These are phyloP conservation scores for Crenichthys baileyi DNA, from an alignment of 2,797 vertebrate species.

Conservation along the genomic window DNA sequence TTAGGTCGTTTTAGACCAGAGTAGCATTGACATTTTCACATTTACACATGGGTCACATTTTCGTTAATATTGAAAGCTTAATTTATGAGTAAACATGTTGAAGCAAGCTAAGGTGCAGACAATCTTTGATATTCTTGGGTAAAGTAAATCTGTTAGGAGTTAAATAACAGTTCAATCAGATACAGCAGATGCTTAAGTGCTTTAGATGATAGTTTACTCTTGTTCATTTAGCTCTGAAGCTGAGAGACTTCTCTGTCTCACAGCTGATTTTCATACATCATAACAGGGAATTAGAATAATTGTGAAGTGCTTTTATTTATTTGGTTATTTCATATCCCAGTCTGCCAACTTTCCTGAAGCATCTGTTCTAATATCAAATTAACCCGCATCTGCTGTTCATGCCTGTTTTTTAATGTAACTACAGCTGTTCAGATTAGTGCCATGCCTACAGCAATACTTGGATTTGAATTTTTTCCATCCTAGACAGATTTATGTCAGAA, in stretches of 20 bases:
- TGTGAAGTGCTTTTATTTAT: slow-evolving; percentile 1
- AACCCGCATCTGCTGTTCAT: neutral
- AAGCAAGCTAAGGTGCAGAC: neutral
- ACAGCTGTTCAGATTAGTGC: neutral
- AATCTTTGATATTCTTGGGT: neutral
- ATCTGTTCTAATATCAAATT: slow-evolving; percentile 7
- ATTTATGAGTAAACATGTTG: neutral
- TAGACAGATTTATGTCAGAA: neutral
- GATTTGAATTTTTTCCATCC: too few species aligned
- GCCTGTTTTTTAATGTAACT: slow-evolving; percentile 1
- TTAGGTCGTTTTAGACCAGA: neutral
- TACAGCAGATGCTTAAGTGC: neutral
- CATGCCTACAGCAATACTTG: neutral
- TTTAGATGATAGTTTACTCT: neutral
- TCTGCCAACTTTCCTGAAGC: slow-evolving; percentile 1
- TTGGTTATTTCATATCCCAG: neutral
- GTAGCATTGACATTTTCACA: too few species aligned
- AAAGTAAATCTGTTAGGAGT: neutral
- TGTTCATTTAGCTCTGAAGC: neutral
- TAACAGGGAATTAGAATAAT: neutral
- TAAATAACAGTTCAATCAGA: neutral
- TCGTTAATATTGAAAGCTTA: too few species aligned
- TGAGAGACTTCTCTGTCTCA: neutral
- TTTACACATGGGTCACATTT: neutral
- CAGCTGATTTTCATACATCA: neutral